These are phyloP conservation scores for Panagrolaimus sp. DNA, from an alignment of 1,140 invertebrate species.

Conservation along the genomic window DNA sequence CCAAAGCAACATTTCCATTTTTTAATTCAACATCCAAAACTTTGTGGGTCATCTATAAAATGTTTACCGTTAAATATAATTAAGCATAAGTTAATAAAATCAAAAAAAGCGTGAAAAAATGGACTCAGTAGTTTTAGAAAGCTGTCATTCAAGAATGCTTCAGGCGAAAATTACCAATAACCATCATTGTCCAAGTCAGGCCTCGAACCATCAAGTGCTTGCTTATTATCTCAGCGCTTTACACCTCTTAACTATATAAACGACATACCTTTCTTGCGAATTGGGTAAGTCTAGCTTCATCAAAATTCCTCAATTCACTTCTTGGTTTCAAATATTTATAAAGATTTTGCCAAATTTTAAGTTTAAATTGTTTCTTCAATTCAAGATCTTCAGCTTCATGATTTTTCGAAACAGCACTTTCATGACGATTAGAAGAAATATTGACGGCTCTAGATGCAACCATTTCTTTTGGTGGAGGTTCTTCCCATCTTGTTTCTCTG, in stretches of 20 bases:
- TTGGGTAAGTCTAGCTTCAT: not conserved
- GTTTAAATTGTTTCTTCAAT: not conserved
- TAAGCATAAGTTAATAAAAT: not conserved
- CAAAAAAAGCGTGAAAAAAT: not conserved
- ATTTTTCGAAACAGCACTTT: not conserved
- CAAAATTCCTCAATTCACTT: not conserved
- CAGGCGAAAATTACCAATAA: constrained; percentile 16
- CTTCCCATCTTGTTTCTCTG: constrained; percentile 6
- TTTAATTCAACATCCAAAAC: not conserved
- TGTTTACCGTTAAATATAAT: not conserved
- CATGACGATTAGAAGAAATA: not conserved
- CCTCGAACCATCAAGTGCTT: not conserved
- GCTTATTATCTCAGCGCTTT: not conserved
- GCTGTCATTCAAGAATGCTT: constrained; percentile 13
- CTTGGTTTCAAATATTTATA: not conserved
- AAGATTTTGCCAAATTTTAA: not conserved
- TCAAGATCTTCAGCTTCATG: not conserved
- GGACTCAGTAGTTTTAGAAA: not conserved
- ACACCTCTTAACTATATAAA: not conserved
- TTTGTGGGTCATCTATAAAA: not conserved
- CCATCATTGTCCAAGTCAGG: constrained; percentile 7
- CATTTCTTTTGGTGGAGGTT: constrained; percentile 4
- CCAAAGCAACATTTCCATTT: not conserved
- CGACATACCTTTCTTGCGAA: constrained; percentile 5
- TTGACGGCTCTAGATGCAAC: not conserved